These are phyloP conservation scores for Ypsolopha scabrella DNA, from an alignment of 2,888 invertebrate species.

Conservation along the genomic window DNA sequence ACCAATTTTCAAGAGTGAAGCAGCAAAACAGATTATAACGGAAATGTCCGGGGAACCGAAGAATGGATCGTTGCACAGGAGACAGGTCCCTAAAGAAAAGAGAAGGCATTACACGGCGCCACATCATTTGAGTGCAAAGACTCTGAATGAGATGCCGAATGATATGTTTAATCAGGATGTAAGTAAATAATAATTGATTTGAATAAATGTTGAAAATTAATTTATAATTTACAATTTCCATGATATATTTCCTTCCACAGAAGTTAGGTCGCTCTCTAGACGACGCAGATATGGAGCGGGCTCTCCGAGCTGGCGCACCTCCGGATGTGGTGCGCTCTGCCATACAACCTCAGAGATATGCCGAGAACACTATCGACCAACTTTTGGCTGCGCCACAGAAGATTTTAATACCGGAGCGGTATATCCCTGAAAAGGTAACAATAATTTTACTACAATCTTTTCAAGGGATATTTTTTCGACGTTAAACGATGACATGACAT, in stretches of 20 bases:
- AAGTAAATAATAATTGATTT: conserved; percentile 21
- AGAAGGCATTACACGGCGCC: conserved; percentile 90
- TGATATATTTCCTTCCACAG: conserved; percentile 16
- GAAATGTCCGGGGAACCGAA: conserved; percentile 77
- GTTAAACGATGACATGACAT: too few relatives aligned
- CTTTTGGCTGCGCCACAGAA: conserved; percentile 89
- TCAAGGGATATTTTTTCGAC: neutral
- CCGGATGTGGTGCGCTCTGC: conserved; percentile 92
- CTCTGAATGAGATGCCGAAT: conserved; percentile 68
- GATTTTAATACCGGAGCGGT: conserved; percentile 92
- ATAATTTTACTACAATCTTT: too few relatives aligned
- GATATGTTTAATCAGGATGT: conserved; percentile 57
- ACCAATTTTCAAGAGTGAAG: conserved; percentile 88
- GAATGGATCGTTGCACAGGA: conserved; percentile 70
- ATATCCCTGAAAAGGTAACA: conserved; percentile 86
- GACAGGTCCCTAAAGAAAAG: conserved; percentile 85
- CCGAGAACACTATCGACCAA: conserved; percentile 87
- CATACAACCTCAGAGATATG: conserved; percentile 72
- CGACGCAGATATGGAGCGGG: conserved; percentile 89
- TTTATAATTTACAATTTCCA: neutral
- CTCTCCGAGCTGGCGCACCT: conserved; percentile 75
- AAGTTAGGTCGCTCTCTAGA: conserved; percentile 77
- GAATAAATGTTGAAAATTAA: neutral
- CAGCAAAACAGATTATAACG: conserved; percentile 87
- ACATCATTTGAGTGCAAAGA: conserved; percentile 76